Conservation (phyloP, 2,888 invertebrate species). For the Tetranychus truncatus region DNA sequence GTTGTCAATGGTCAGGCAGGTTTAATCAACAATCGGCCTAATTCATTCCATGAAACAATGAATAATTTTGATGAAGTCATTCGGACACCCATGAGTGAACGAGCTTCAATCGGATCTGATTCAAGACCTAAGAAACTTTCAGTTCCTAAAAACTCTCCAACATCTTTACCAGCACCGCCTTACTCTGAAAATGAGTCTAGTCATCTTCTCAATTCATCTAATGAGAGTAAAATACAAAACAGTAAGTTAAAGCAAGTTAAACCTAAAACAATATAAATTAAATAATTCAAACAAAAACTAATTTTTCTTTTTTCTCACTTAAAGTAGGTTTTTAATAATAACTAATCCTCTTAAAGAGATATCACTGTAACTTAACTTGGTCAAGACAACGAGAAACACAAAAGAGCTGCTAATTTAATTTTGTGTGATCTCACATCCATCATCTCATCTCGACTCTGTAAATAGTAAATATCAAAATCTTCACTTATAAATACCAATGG, state of each 20-base stretch:
- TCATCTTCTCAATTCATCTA: not conserved
- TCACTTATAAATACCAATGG: too few species aligned
- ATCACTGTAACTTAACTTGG: too few species aligned
- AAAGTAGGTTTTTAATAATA: too few species aligned
- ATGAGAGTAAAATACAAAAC: not conserved
- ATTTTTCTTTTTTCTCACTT: too few species aligned
- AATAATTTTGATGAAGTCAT: conserved; percentile 7
- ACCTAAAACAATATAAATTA: too few species aligned
- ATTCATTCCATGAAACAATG: conserved; percentile 9
- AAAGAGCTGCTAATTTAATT: too few species aligned
- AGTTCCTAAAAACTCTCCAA: not conserved
- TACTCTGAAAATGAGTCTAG: not conserved
- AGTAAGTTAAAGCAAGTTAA: not conserved
- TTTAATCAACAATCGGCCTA: not conserved
- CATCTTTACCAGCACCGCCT: not conserved
- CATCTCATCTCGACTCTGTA: too few species aligned
- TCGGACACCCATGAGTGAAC: not conserved
- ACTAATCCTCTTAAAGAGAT: too few species aligned
- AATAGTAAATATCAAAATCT: too few species aligned
- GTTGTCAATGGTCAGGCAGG: not conserved
- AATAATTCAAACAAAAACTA: too few species aligned
- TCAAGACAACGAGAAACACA: too few species aligned
- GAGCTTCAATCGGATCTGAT: not conserved
- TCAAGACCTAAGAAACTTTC: not conserved
- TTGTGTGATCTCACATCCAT: too few species aligned